Conservation (phyloP, 2,888 invertebrate species). For the Drosophila prolongata region DNA sequence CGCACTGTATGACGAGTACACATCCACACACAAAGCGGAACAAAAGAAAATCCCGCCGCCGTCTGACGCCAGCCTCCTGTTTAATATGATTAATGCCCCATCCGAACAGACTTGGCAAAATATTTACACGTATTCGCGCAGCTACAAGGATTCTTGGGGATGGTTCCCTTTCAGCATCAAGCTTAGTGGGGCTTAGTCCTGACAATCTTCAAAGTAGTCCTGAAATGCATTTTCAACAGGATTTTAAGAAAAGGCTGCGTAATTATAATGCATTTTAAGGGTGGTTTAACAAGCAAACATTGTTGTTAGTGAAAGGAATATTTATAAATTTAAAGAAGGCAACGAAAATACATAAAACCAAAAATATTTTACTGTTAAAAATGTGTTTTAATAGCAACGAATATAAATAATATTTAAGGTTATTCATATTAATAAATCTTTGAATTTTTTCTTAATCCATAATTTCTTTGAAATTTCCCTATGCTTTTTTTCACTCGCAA, state of each 20-base stretch:
- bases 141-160: conserved; percentile 28
- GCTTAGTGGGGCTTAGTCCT: conserved; percentile 34
- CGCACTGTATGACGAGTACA: conserved; percentile 69
- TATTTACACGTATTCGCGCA: conserved; percentile 64
- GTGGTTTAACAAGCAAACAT: too few relatives aligned
- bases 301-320: too few relatives aligned
- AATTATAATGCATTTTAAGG: neutral
- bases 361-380: too few relatives aligned
- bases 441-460: too few relatives aligned
- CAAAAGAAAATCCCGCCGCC: conserved; percentile 24
- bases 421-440: too few relatives aligned
- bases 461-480: neutral
- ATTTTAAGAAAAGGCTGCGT: neutral
- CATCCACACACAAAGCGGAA: conserved; percentile 20
- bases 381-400: too few relatives aligned
- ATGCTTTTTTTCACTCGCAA: neutral
- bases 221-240: conserved; percentile 17
- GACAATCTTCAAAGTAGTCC: conserved; percentile 22
- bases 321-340: neutral
- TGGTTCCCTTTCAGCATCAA: conserved; percentile 21
- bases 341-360: neutral
- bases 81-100: conserved; percentile 74
- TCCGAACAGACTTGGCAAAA: conserved; percentile 55
- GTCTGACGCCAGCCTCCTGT: conserved; percentile 42
- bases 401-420: too few relatives aligned